These are phyloP conservation scores for Xanthorhoe spadicearia DNA, from an alignment of 2,888 invertebrate genomes.

Conservation along the genomic window DNA sequence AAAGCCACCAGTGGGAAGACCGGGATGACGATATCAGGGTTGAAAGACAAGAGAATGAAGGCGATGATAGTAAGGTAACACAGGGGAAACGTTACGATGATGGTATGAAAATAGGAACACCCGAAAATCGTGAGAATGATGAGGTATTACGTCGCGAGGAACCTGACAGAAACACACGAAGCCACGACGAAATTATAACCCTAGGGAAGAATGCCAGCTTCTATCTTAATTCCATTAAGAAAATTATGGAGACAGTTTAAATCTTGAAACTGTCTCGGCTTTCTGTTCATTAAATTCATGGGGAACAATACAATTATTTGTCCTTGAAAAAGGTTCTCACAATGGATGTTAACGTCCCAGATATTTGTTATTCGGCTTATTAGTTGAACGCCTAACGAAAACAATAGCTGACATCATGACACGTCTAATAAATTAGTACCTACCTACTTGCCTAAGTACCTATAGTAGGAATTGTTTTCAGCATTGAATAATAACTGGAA, in stretches of 20 bases:
- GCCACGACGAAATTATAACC: conserved; percentile 13
- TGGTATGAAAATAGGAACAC: no score
- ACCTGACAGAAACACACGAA: background rate
- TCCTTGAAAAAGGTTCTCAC: background rate
- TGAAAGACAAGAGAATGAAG: background rate
- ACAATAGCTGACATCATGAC: background rate
- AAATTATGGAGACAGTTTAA: conserved; percentile 21
- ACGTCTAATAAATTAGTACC: no score
- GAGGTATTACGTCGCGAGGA: no score
- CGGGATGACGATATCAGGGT: background rate
- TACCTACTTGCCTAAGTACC: no score
- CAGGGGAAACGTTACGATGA: no score
- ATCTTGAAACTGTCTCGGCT: background rate
- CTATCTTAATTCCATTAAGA: conserved; percentile 24
- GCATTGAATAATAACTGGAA: no score
- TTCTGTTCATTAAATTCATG: background rate
- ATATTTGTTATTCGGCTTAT: background rate
- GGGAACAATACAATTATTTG: background rate
- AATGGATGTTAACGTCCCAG: background rate
- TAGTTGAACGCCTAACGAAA: background rate
- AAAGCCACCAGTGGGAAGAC: background rate
- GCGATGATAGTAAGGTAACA: no score
- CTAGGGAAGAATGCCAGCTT: conserved; percentile 28
- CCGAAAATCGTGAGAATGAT: no score
- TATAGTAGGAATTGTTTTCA: no score